These are phyloP conservation scores for Leuciscus idus DNA, from an alignment of 2,113 vertebrate species.

Conservation along the genomic window DNA sequence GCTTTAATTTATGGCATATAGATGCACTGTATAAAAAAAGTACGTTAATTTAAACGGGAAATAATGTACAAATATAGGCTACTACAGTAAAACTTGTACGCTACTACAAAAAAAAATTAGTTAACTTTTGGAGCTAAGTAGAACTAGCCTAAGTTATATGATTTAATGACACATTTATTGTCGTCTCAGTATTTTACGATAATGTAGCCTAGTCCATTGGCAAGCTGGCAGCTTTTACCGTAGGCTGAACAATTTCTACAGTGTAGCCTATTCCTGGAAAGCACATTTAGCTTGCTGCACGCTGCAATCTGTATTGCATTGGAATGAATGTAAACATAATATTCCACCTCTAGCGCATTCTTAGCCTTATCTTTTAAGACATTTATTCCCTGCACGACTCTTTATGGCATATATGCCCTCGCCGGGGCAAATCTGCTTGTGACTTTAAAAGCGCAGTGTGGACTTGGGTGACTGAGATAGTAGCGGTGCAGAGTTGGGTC, in stretches of 20 bases:
- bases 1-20: background rate
- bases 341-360: background rate
- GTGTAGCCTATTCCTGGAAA: background rate
- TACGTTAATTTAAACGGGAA: background rate
- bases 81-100: too few relatives aligned
- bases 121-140: too few relatives aligned
- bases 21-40: background rate
- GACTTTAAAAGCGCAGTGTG: conserved; percentile 30
- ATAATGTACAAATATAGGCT: background rate
- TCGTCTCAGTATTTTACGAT: background rate
- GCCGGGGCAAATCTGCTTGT: background rate
- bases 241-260: background rate
- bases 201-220: background rate
- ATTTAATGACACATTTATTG: background rate
- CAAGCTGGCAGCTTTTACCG: background rate
- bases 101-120: background rate
- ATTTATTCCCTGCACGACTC: background rate
- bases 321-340: background rate
- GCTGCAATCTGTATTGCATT: background rate
- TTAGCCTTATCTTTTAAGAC: background rate
- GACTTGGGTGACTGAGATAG: conserved; percentile 36
- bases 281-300: background rate
- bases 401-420: background rate
- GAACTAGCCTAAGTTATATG: background rate
- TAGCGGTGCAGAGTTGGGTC: conserved; percentile 71